Conservation (phyloP, 2,113 vertebrate species). For the Paradoxurus hermaphroditus region DNA sequence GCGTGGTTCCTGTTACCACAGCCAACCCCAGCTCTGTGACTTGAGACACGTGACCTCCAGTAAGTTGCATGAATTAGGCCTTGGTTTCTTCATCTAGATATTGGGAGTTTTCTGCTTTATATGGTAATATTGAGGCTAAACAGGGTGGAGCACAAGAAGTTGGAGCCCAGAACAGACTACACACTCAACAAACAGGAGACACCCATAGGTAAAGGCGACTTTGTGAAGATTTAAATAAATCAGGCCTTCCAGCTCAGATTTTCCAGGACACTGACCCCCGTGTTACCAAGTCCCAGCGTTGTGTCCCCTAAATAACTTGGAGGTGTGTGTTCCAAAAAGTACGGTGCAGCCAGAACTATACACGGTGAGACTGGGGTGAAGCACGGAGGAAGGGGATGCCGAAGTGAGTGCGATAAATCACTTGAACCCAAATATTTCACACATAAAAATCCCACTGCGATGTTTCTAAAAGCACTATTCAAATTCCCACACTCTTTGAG, state of each 20-base stretch:
- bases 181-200: background rate
- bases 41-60: background rate
- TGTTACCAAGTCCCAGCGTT: background rate
- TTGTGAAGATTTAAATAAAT: background rate
- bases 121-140: background rate
- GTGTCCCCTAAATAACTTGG: background rate
- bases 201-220: background rate
- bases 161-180: background rate
- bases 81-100: background rate
- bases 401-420: background rate
- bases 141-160: background rate
- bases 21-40: background rate
- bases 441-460: background rate
- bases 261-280: background rate
- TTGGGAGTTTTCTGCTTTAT: background rate
- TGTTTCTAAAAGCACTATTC: background rate
- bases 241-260: background rate
- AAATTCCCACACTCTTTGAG: background rate
- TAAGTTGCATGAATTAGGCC: background rate
- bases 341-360: background rate
- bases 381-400: background rate
- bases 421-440: background rate
- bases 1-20: background rate
- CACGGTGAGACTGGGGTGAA: background rate
- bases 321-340: background rate